Percentiles rank a stretch among this genome's conserved stretches.
Evolutionary conservation across 2,113 vertebrate species (phyloP).

Genomic region (Rhinoptilus africanus): DNA sequence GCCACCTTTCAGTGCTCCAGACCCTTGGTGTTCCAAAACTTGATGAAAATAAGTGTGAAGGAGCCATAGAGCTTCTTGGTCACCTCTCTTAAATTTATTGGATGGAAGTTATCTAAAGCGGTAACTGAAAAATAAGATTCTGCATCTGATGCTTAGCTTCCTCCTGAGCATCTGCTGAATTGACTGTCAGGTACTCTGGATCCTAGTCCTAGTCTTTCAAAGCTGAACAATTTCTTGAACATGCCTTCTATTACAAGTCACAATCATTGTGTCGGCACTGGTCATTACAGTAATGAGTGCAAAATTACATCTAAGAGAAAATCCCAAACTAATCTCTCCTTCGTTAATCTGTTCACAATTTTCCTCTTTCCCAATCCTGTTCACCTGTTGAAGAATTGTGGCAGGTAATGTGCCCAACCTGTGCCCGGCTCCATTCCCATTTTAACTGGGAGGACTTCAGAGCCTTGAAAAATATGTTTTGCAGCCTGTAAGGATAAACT

Average conservation of each 20-base stretch:
- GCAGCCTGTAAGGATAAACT: neutral
- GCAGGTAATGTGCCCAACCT: neutral
- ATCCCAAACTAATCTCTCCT: neutral
- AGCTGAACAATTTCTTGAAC: neutral
- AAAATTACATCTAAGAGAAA: neutral
- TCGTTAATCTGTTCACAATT: neutral
- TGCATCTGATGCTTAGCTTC: neutral
- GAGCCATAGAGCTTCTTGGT: neutral
- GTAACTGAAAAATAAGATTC: neutral
- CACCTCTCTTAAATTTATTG: neutral
- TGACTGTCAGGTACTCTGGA: neutral
- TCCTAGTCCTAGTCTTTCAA: neutral
- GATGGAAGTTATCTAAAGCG: neutral
- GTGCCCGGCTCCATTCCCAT: neutral
- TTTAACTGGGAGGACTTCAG: neutral
- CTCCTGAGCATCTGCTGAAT: neutral
- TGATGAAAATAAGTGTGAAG: neutral
- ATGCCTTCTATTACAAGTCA: neutral
- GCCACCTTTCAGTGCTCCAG: neutral
- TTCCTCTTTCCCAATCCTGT: neutral
- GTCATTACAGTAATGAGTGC: neutral
- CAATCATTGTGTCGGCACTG: neutral
- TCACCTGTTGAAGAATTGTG: neutral
- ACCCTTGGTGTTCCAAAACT: neutral
- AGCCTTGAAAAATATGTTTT: neutral